A percentile compares a stretch with the other conserved stretches of the same genome.
These are phyloP conservation scores for Rapana venosa DNA, from an alignment of 2,888 invertebrate genomes.

Conservation along the genomic window DNA sequence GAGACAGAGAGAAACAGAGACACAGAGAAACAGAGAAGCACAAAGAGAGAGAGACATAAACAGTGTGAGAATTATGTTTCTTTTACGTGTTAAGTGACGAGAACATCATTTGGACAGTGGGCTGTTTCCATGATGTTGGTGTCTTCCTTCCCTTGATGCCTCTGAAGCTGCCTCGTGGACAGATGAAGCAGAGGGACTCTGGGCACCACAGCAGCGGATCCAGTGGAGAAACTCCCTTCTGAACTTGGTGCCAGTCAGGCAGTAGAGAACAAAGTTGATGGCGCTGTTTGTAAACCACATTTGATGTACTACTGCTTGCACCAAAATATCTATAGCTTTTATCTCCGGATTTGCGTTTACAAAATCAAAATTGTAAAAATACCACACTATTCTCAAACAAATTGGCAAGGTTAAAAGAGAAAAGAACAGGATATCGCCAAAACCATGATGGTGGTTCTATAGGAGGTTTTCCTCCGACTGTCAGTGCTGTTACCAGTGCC, in stretches of 20 bases:
- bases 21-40: no score
- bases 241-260: constrained; percentile 6
- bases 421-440: background rate
- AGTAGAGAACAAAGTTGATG: constrained; percentile 4
- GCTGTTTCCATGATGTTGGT: background rate
- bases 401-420: background rate
- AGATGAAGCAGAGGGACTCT: background rate
- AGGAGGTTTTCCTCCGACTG: constrained; percentile 8
- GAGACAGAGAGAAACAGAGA: no score
- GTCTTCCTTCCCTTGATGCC: no score
- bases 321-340: background rate
- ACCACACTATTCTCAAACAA: background rate
- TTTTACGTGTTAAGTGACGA: no score
- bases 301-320: background rate
- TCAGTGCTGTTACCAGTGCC: background rate
- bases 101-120: no score
- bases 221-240: background rate
- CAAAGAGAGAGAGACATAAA: no score
- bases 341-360: background rate
- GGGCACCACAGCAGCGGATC: background rate
- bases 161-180: background rate
- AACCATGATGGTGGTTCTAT: background rate
- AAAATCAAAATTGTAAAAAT: background rate
- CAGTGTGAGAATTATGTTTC: no score
- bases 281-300: background rate